These are phyloP conservation scores for Parazoanthus swiftii DNA, from an alignment of 92 coral and sea anemone species.

Conservation along the genomic window DNA sequence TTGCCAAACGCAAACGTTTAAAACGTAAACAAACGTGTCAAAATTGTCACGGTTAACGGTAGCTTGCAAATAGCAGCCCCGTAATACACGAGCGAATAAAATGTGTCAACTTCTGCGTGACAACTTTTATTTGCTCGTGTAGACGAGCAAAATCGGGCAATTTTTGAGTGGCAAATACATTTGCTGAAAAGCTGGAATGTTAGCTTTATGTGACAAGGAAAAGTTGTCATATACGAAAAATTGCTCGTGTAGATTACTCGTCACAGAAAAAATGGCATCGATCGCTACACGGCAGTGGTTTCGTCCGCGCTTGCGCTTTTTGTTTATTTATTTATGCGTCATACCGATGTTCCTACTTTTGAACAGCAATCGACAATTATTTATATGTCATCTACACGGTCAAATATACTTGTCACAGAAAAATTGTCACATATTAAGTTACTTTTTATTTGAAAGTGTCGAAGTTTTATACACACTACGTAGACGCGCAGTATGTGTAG, in stretches of 20 bases:
- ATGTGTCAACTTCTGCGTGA: not conserved
- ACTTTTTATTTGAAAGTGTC: not conserved
- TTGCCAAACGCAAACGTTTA: too few species aligned
- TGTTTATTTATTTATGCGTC: not conserved
- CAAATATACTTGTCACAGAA: too few species aligned
- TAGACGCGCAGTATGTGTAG: not conserved
- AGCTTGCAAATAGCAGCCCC: not conserved
- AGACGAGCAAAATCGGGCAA: too few species aligned
- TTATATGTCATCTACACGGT: too few species aligned
- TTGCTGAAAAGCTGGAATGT: not conserved
- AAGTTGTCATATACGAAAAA: too few species aligned
- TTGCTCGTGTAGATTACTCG: not conserved
- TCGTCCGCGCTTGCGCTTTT: slow-evolving; percentile 5
- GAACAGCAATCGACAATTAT: not conserved
- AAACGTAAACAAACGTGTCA: too few species aligned
- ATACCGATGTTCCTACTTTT: slow-evolving; percentile 1
- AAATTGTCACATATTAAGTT: not conserved
- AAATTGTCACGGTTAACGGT: too few species aligned
- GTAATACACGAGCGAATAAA: not conserved
- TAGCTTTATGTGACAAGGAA: not conserved
- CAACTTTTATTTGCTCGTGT: too few species aligned
- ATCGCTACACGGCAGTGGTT: not conserved
- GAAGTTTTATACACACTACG: not conserved
- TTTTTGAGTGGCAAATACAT: too few species aligned
- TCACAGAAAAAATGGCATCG: slow-evolving; percentile 2